Base-by-base conservation (phyloP, 2,888 invertebrate genomes). In the Caenorhabditis panamensis region DNA sequence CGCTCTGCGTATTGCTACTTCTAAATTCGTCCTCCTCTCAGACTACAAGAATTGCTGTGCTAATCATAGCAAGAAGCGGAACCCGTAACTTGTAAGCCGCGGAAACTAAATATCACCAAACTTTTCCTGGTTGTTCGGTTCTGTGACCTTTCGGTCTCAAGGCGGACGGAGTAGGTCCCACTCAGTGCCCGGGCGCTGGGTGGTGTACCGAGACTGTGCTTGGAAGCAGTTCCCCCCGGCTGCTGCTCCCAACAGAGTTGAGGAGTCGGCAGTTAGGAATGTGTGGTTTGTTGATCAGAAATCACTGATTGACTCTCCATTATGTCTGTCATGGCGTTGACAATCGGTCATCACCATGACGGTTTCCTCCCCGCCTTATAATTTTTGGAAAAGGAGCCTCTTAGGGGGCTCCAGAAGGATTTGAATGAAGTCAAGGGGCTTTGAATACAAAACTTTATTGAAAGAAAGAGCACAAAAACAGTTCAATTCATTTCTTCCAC, bases 41-140 rank as follows among this genome's bases (percentile, higher is more conserved):
- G 13, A 41, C 2, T 41, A 41, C 41, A 41, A 41, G 13, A 16
- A 16, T n/a, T 16, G 13, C 41, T 11, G 13, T 13, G 41, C 3
- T 13, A 41, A 41, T 3, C 41, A 41, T 41, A 41, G 41, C 41
- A 41, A 41, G 9, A 16, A 31, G 56, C 56, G 56, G 56, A 56
- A 56, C 56, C 31, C 56, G 56, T 8, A n/a, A 56, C n/a, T 1
- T 56, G 56, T 56, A 28, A 2, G 56, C n/a, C 31, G 26, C 24
- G n/a, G 28, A 28, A 31, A 8, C n/a, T 24, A 4, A 18, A n/a
- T 56, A 56, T 56, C 16, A 56, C 11, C 16, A 22, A 3, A 11
- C 9, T n/a, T n/a, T 11, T 16, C 41, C 8, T 31, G 41, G 13
- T 41, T 5, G 9, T 41, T 41, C 13, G 41, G 41, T 41, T 41